phyloP scores from a whole-genome alignment of 2,113 vertebrate genomes.

The Benitochromis conjunctus region DNA sequence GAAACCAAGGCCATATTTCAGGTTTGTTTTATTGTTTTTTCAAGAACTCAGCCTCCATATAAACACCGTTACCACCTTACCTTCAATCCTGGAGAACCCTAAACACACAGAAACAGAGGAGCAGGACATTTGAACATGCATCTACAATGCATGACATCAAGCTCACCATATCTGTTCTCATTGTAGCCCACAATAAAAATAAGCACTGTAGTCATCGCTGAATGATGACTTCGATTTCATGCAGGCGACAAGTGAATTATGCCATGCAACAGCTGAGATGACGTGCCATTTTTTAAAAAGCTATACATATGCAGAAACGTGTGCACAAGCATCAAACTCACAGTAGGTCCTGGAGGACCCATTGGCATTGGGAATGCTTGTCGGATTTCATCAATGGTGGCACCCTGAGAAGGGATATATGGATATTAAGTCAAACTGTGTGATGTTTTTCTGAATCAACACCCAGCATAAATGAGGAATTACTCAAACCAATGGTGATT shows the following conservation, averaged over 20 bases:
- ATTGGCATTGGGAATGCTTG: constrained; percentile 70
- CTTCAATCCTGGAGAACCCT: constrained; percentile 73
- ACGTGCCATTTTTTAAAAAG: neutral
- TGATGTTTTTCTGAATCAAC: neutral
- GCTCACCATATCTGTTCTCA: neutral
- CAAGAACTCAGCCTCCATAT: neutral
- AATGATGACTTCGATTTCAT: neutral
- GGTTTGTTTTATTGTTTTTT: rapidly evolving
- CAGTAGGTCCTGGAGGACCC: constrained; percentile 72
- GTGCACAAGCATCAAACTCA: constrained; percentile 38
- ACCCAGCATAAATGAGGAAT: neutral
- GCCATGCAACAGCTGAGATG: constrained; percentile 9
- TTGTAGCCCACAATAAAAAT: neutral
- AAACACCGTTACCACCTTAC: constrained; percentile 39
- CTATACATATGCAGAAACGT: neutral
- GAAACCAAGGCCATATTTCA: neutral
- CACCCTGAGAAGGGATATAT: constrained; percentile 46
- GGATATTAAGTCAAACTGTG: neutral
- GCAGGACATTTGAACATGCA: constrained; percentile 31
- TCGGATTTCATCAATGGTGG: constrained; percentile 65
- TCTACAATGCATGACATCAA: constrained; percentile 36
- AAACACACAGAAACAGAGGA: constrained; percentile 44
- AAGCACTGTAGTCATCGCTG: neutral
- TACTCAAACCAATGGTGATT: neutral
- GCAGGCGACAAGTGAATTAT: neutral